Conservation (phyloP, 1,140 invertebrate species). For the Drosophila tristis region DNA sequence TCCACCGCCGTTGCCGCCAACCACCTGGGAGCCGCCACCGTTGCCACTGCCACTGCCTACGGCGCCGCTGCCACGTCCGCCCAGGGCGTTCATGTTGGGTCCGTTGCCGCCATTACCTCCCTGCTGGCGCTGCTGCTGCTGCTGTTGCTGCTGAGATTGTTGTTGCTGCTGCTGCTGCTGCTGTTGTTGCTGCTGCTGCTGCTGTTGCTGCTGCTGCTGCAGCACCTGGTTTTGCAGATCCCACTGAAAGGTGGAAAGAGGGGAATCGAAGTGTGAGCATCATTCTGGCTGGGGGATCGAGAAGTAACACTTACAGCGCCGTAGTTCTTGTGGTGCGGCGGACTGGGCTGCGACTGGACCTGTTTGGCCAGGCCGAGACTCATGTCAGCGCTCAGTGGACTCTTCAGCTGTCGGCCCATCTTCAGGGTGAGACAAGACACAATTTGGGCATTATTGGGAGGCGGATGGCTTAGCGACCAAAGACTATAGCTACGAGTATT, state of each 20-base stretch:
- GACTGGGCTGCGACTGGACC: slow-evolving; percentile 86
- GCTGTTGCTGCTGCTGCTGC: slow-evolving; percentile 77
- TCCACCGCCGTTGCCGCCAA: slow-evolving; percentile 30
- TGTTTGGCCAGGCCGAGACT: slow-evolving; percentile 79
- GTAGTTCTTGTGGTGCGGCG: slow-evolving; percentile 87
- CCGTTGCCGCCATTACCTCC: slow-evolving; percentile 54
- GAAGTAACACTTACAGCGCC: slow-evolving; percentile 83
- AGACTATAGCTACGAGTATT: too few relatives aligned
- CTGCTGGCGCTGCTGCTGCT: slow-evolving; percentile 56
- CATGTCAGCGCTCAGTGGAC: slow-evolving; percentile 85
- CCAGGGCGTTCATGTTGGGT: slow-evolving; percentile 75
- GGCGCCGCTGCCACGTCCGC: slow-evolving; percentile 52
- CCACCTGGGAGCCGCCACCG: slow-evolving; percentile 46
- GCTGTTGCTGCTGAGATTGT: slow-evolving; percentile 83
- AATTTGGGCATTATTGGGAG: slow-evolving; percentile 1
- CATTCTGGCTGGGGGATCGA: neutral
- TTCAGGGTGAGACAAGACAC: slow-evolving; percentile 13
- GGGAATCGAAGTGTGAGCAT: neutral
- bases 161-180: slow-evolving; percentile 84
- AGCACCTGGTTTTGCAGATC: slow-evolving; percentile 85
- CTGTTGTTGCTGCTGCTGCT: slow-evolving; percentile 84
- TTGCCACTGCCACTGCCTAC: slow-evolving; percentile 57
- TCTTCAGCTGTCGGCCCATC: slow-evolving; percentile 86
- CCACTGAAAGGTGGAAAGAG: slow-evolving; percentile 52
- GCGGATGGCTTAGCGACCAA: too few relatives aligned